A percentile compares a stretch with the other conserved stretches of the same genome.
phyloP scores from a whole-genome alignment of 30 jellyfish, hydroid and myxozoan species.

The Rhopilema esculentum region DNA sequence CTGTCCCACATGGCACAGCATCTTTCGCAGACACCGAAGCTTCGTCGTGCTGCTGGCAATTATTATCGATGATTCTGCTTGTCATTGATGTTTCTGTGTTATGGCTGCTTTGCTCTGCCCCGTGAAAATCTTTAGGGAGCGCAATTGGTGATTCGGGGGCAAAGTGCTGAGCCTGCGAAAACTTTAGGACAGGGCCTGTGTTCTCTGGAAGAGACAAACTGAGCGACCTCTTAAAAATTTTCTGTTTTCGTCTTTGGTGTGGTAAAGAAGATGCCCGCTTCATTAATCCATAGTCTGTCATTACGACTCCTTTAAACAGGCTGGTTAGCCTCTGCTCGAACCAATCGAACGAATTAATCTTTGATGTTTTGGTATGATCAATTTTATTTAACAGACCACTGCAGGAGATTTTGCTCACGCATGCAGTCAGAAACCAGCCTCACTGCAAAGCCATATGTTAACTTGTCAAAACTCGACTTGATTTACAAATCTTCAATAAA shows the following conservation, averaged over 20 bases:
- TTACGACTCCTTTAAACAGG: too few relatives aligned
- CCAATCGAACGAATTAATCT: neutral
- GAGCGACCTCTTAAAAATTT: slow-evolving; percentile 4
- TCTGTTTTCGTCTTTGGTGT: slow-evolving; percentile 16
- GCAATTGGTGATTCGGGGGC: neutral
- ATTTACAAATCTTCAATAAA: neutral
- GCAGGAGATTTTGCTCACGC: too few relatives aligned
- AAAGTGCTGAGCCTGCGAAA: neutral
- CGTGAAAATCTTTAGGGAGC: neutral
- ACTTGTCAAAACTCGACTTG: neutral
- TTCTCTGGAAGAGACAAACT: slow-evolving; percentile 27
- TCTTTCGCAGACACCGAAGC: neutral
- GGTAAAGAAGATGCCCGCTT: slow-evolving; percentile 16
- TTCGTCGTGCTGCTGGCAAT: neutral
- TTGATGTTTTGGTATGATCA: neutral
- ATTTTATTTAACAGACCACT: neutral
- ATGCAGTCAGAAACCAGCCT: neutral
- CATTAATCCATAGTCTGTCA: slow-evolving; percentile 6
- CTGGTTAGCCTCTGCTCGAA: too few relatives aligned
- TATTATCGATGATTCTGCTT: neutral
- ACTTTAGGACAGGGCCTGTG: neutral
- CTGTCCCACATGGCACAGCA: neutral
- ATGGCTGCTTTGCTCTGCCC: neutral
- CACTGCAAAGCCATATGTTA: neutral
- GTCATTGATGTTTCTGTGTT: neutral